Evolutionary conservation across 2,113 vertebrate genomes (phyloP).

Genomic region (Typhlomys cinereus): DNA sequence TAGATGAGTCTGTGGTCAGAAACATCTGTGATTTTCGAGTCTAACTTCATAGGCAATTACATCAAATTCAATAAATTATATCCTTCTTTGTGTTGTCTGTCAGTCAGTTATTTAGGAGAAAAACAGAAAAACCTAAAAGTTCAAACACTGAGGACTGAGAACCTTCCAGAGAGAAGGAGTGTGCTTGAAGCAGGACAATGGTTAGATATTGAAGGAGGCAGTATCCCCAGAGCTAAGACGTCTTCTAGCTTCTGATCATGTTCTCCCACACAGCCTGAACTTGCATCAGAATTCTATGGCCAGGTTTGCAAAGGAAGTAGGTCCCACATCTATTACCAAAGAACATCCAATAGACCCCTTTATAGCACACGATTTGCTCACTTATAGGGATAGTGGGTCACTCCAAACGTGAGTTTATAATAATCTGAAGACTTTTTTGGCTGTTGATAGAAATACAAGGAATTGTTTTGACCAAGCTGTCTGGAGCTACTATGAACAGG

Average conservation of each 20-base stretch:
- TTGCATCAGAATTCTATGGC: neutral
- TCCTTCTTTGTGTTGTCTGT: neutral
- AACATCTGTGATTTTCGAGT: neutral
- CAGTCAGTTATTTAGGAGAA: neutral
- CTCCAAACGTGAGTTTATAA: neutral
- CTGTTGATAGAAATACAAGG: slow-evolving; percentile 12
- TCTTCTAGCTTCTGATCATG: neutral
- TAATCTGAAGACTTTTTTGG: neutral
- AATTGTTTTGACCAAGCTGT: neutral
- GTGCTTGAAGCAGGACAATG: neutral
- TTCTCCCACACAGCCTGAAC: neutral
- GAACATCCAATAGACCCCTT: neutral
- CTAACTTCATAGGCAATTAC: neutral
- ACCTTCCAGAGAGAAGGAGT: neutral
- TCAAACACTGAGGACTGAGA: neutral
- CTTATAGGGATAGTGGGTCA: neutral
- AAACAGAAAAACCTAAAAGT: neutral
- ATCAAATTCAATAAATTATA: neutral
- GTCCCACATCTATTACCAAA: neutral
- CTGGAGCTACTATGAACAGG: neutral
- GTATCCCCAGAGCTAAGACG: neutral
- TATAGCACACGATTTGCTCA: neutral
- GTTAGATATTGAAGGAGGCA: neutral
- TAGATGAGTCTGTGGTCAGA: neutral
- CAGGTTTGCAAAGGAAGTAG: neutral